Conservation (phyloP, 2,888 invertebrate genomes). For the Diaperis boleti region DNA sequence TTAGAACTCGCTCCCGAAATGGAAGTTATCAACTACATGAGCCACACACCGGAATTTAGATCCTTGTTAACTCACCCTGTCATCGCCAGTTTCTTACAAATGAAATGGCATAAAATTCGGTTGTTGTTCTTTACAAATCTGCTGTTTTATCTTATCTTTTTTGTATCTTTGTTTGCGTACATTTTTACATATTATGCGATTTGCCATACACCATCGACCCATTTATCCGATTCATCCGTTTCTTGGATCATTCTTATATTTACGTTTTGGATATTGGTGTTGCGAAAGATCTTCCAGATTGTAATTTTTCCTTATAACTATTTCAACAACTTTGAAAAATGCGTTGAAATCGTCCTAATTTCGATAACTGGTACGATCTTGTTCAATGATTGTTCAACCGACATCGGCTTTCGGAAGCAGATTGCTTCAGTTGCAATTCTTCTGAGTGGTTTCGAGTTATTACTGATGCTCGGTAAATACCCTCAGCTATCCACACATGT, state of each 20-base stretch:
- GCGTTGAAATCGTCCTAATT: slow-evolving; percentile 79
- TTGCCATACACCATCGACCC: too few species aligned
- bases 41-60: slow-evolving; percentile 75
- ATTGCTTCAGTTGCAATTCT: too few species aligned
- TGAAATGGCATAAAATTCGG: slow-evolving; percentile 85
- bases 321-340: slow-evolving; percentile 78
- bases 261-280: slow-evolving; percentile 79
- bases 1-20: slow-evolving; percentile 75
- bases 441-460: too few species aligned
- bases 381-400: slow-evolving; percentile 65
- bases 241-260: slow-evolving; percentile 58
- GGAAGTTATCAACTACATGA: slow-evolving; percentile 79
- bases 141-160: slow-evolving; percentile 77
- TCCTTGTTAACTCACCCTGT: slow-evolving; percentile 83
- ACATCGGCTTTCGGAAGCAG: slow-evolving; percentile 80
- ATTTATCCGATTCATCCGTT: too few species aligned
- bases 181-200: slow-evolving; percentile 76
- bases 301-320: slow-evolving; percentile 77
- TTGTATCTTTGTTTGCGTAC: slow-evolving; percentile 76
- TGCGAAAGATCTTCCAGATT: slow-evolving; percentile 78
- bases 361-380: slow-evolving; percentile 74
- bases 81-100: slow-evolving; percentile 81
- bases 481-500: too few species aligned
- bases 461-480: too few species aligned
- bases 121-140: slow-evolving; percentile 81